Percentiles rank a stretch among this genome's conserved stretches.
Evolutionary conservation across 2,113 vertebrate genomes (phyloP).

Genomic region (Saccopteryx bilineata): DNA sequence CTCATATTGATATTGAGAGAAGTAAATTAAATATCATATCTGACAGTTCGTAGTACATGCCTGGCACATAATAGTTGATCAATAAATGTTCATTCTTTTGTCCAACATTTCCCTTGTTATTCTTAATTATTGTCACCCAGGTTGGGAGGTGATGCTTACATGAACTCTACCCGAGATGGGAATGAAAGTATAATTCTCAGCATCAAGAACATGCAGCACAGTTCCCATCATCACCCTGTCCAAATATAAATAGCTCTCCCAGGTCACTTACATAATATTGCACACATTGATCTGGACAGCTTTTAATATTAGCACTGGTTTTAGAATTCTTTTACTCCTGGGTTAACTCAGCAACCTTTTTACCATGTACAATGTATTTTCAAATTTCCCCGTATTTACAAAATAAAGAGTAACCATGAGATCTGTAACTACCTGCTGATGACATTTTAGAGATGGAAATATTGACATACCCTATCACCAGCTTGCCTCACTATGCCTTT

Average conservation of each 20-base stretch:
- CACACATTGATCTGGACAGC: neutral
- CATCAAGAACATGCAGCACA: neutral
- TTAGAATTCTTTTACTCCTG: neutral
- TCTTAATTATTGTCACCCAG: neutral
- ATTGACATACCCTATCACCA: conserved; percentile 39
- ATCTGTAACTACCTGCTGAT: neutral
- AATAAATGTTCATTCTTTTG: neutral
- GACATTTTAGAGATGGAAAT: conserved; percentile 69
- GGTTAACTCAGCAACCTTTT: neutral
- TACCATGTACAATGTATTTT: neutral
- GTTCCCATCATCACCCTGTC: neutral
- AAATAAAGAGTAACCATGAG: conserved; percentile 12
- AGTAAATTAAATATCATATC: conserved; percentile 29
- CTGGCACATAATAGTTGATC: neutral
- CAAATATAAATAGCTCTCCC: neutral
- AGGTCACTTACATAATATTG: neutral
- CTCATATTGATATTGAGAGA: neutral
- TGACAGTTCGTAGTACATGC: neutral
- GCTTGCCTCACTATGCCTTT: conserved; percentile 32
- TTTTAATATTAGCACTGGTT: neutral
- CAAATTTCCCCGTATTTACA: neutral
- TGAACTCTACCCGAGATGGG: neutral
- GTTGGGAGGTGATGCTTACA: neutral
- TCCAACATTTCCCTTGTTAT: neutral
- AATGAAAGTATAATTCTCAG: neutral